Evolutionary conservation across 1,140 invertebrate genomes (phyloP).

Genomic region (Drosophila nigromelanica): DNA sequence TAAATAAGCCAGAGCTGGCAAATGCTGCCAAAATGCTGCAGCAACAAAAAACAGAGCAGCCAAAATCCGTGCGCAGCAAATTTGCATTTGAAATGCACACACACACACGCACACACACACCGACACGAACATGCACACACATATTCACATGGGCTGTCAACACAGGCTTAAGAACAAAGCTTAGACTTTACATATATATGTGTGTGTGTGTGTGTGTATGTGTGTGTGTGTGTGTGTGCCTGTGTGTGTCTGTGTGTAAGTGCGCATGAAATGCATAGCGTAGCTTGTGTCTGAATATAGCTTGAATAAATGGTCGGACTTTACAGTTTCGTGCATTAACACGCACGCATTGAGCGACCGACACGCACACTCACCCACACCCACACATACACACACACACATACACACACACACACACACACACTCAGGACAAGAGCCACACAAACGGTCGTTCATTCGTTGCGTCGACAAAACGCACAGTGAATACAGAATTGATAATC

Average conservation of each 20-base stretch:
- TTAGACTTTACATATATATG: slow-evolving; percentile 22
- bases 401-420: neutral
- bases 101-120: slow-evolving; percentile 21
- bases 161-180: slow-evolving; percentile 57
- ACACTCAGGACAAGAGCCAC: neutral
- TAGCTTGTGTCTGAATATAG: slow-evolving; percentile 21
- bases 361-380: slow-evolving; percentile 1
- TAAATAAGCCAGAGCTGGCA: slow-evolving; percentile 65
- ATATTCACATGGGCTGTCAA: slow-evolving; percentile 52
- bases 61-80: slow-evolving; percentile 49
- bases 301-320: slow-evolving; percentile 39
- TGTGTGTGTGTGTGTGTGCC: neutral
- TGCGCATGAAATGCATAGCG: slow-evolving; percentile 69
- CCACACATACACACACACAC: slow-evolving; percentile 8
- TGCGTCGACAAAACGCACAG: slow-evolving; percentile 62
- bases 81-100: slow-evolving; percentile 67
- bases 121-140: slow-evolving; percentile 6
- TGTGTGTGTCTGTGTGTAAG: slow-evolving; percentile 35
- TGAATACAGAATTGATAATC: slow-evolving; percentile 61
- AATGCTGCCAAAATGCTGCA: slow-evolving; percentile 48
- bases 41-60: slow-evolving; percentile 9
- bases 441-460: slow-evolving; percentile 41
- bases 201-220: slow-evolving; percentile 6
- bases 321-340: slow-evolving; percentile 79
- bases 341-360: slow-evolving; percentile 64